Percentiles rank a stretch among this genome's conserved stretches.
Evolutionary conservation across 2,888 invertebrate genomes (phyloP).

Genomic region (Leptopilina syphax): DNA sequence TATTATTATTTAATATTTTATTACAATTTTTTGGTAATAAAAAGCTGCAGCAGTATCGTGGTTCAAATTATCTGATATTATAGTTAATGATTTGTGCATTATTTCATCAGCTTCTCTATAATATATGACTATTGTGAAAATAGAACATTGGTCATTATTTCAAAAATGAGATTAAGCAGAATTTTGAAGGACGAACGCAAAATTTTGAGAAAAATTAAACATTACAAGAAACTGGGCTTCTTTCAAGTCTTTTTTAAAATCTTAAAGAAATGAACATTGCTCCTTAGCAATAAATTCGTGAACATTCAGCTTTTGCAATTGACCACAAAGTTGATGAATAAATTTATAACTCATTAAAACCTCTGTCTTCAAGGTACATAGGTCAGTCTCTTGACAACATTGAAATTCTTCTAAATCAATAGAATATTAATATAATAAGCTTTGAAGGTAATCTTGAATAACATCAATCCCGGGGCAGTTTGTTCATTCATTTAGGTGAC

Average conservation of each 20-base stretch:
- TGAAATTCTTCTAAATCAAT: constrained; percentile 6
- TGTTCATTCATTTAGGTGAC: background rate
- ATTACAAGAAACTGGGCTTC: background rate
- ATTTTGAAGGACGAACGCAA: background rate
- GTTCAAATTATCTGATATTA: constrained; percentile 5
- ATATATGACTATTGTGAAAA: background rate
- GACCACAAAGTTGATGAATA: too few species aligned
- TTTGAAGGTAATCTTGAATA: background rate
- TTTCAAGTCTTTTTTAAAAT: background rate
- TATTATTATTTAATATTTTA: background rate
- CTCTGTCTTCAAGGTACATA: background rate
- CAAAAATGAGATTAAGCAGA: background rate
- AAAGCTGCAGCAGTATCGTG: constrained; percentile 6
- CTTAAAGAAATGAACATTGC: background rate
- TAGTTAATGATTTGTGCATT: background rate
- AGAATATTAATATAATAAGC: background rate
- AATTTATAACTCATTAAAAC: too few species aligned
- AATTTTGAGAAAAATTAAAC: background rate
- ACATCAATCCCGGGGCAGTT: background rate
- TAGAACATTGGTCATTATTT: too few species aligned
- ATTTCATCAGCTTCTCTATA: background rate
- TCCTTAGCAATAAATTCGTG: background rate
- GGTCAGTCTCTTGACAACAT: constrained; percentile 3
- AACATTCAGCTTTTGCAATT: too few species aligned
- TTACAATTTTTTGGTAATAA: constrained; percentile 25